Evolutionary conservation across 2,888 invertebrate genomes (phyloP).

Genomic region (Helleia helle): DNA sequence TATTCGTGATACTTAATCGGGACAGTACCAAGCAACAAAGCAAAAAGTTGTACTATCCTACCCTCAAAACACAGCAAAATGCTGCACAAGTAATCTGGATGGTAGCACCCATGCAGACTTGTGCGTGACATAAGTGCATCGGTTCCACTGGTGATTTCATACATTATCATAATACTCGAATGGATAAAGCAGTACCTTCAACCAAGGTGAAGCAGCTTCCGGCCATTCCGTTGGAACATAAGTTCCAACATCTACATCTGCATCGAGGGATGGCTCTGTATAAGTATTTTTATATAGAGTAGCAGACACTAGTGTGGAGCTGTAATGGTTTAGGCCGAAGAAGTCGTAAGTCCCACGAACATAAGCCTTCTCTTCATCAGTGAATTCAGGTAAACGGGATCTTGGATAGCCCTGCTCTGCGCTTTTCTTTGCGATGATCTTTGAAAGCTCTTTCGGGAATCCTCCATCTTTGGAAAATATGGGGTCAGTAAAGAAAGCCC

Average conservation of each 20-base stretch:
- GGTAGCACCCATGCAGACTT: too few relatives aligned
- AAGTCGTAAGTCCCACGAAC: constrained; percentile 50
- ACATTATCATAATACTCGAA: too few relatives aligned
- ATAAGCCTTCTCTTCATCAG: constrained; percentile 27
- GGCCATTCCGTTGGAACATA: not conserved
- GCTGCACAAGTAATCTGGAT: too few relatives aligned
- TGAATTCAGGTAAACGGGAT: constrained; percentile 32
- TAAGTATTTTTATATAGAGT: not conserved
- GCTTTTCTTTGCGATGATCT: constrained; percentile 44
- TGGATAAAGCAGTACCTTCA: too few relatives aligned
- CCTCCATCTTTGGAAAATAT: constrained; percentile 66
- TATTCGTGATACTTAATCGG: too few relatives aligned
- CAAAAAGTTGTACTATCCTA: too few relatives aligned
- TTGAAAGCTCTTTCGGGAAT: constrained; percentile 59
- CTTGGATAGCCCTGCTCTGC: constrained; percentile 30
- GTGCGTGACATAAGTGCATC: too few relatives aligned
- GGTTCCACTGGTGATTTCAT: too few relatives aligned
- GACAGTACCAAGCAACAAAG: too few relatives aligned
- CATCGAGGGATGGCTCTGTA: not conserved
- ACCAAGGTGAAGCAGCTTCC: not conserved
- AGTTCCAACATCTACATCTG: not conserved
- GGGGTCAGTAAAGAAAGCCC: constrained; percentile 59
- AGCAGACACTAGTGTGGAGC: constrained; percentile 16
- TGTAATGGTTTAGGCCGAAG: constrained; percentile 58
- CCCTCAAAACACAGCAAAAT: too few relatives aligned